Base-by-base conservation (phyloP, 2,113 vertebrate species). In the Forbesichthys papilliferus region DNA sequence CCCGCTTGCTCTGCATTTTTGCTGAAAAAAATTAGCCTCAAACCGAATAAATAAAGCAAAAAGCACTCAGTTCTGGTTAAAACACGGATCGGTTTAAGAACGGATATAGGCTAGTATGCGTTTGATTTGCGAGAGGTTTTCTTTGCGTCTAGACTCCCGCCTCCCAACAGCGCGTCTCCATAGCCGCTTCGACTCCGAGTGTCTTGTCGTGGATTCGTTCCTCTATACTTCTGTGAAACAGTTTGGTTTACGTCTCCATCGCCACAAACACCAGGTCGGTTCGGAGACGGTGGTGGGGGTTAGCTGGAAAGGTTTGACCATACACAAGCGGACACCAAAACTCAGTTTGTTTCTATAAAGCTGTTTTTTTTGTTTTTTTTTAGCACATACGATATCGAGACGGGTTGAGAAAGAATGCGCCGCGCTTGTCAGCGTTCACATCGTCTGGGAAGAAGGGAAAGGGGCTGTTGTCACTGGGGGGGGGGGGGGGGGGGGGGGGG, bases 1-100 rank as follows among this genome's bases (percentile, higher is more conserved):
- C 89, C 14, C 85, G 51, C 77, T 77, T 86, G 77, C 68, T 62
- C 72, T 75, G 87, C 90, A 92, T 93, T 69, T 81, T 89, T 74
- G 51, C 72, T 55, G 74, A 67, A 68, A 67, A 66, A 52, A 9
- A 68, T 49, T 16, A 61, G 3, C 10, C 53, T 59, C 46, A 63
- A 78, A 56, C 70, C 47, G 62, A 46, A 69, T 68, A 18, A 58
- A 56, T 5, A 34, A 34, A 64, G 10, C 3, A 34, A 49, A 13
- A 9, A 20, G 48, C 66, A 57, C 55, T 66, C 46, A 8, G 16
- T 5, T 6, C 42, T 55, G 20, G 59, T 9, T 5, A 12, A 53
- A 42, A 8, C 13, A 4, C 9, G 4, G 53, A 13, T 60, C 46
- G 18, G 54, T 75, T 72, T 48, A 62, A 55, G 54, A 64, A 49